These are phyloP conservation scores for Narcine bancroftii DNA, from an alignment of 2,113 vertebrate species.

Conservation along the genomic window DNA sequence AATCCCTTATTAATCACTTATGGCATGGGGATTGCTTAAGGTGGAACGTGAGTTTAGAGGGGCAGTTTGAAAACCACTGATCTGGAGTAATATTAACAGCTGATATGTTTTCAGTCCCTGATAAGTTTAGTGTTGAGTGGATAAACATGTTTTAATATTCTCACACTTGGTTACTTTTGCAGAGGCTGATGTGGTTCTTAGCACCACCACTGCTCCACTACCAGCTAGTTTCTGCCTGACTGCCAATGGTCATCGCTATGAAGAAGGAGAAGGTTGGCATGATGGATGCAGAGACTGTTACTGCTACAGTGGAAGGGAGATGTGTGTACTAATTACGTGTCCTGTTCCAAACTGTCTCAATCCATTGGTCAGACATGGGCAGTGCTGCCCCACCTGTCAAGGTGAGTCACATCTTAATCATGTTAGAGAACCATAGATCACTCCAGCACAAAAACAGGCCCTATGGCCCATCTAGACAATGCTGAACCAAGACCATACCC, in stretches of 20 bases:
- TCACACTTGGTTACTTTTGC: conserved; percentile 10
- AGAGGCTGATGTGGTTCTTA: conserved; percentile 49
- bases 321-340: conserved; percentile 68
- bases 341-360: conserved; percentile 58
- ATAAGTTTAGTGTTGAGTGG: background rate
- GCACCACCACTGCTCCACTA: conserved; percentile 38
- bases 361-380: conserved; percentile 56
- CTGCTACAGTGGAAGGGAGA: conserved; percentile 61
- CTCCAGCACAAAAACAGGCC: too few relatives aligned
- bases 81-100: background rate
- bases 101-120: background rate
- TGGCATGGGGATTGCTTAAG: too few relatives aligned
- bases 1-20: too few relatives aligned
- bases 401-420: conserved; percentile 45
- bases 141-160: background rate
- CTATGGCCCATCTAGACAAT: too few relatives aligned
- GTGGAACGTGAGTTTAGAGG: too few relatives aligned
- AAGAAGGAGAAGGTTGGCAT: conserved; percentile 63
- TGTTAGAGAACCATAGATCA: too few relatives aligned
- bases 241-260: conserved; percentile 51
- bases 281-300: conserved; percentile 68
- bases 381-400: conserved; percentile 66
- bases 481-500: too few relatives aligned
- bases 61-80: too few relatives aligned
- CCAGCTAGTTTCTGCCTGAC: conserved; percentile 53